Base-by-base conservation (phyloP, 2,797 vertebrate species). In the Tadarida brasiliensis region DNA sequence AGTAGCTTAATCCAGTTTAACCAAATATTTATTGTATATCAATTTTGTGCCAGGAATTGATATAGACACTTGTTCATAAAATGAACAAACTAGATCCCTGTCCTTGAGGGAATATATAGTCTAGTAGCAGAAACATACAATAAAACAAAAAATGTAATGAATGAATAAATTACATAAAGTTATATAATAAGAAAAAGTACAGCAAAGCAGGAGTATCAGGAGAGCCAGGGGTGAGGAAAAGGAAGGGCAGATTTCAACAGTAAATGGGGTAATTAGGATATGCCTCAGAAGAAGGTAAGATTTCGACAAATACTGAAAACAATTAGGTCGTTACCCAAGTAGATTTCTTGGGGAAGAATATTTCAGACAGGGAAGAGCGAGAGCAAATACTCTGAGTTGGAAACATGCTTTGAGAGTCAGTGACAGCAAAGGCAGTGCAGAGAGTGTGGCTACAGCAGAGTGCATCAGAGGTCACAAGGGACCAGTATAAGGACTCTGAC, bases 111-210 rank as follows among this genome's bases (percentile, higher is more conserved):
- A 84, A 17, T 33, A n/a, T 10, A 88, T 5, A 39, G 81, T 88
- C 22, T 17, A 80, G 30, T 30, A 49, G 59, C 19, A 39, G 24
- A 91, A 59, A 88, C 7, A 91, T 8, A 93, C 19, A 88, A 33
- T 57, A 57, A 91, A 91, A 15, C 8, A 92, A 33, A 59, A 74
- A 82, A 70, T 47, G 33, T 54, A 71, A 90, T 51, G 67, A 87
- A 35, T 61, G 16, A 61, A 47, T 81, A 88, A 80, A n/a, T 63
- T 68, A 67, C 33, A 84, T 49, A 68, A 44, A 35, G 59, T 49
- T 68, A 33, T 30, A 49, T 24, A 28, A n/a, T 54, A 65, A 85
- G 35, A 80, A 84, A 61, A 94, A 70, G 59, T 22, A 20, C 12
- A 15, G 10, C 19, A 78, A 94, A 87, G 6, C 63, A 82, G 83